A percentile compares a stretch with the other conserved stretches of the same genome.
phyloP scores from a whole-genome alignment of 2,113 vertebrate species.

The Pachycephala philippinensis region DNA sequence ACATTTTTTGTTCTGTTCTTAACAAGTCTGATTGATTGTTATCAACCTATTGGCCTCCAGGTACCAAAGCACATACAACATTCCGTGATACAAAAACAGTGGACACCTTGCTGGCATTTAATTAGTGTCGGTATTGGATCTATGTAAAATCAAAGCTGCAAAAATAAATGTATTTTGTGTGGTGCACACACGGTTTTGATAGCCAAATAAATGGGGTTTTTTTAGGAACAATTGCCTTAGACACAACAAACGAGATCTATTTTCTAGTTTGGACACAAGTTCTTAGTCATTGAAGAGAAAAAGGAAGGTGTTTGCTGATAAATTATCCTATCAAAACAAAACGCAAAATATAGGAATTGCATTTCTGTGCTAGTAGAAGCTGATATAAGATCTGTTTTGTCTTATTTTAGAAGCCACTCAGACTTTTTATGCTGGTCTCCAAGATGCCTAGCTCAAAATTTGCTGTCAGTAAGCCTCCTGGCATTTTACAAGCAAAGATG shows the following conservation, averaged over 20 bases:
- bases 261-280: not conserved
- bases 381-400: not conserved
- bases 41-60: not conserved
- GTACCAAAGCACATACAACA: not conserved
- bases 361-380: not conserved
- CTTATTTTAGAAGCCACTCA: not conserved
- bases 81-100: not conserved
- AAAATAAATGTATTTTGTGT: not conserved
- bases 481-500: slow-evolving; percentile 49
- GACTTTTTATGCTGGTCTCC: not conserved
- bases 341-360: not conserved
- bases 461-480: not conserved
- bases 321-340: not conserved
- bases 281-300: not conserved
- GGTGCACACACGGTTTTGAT: not conserved
- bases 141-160: not conserved
- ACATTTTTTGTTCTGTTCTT: not conserved
- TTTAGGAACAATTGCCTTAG: not conserved
- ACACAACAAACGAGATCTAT: not conserved
- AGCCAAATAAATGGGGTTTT: not conserved
- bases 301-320: not conserved
- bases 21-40: not conserved
- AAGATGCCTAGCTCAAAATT: not conserved
- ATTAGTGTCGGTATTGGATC: not conserved
- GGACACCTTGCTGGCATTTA: not conserved